Evolutionary conservation across 92 coral and sea anemone genomes (phyloP).

Genomic region (Anthopleura xanthogrammica): DNA sequence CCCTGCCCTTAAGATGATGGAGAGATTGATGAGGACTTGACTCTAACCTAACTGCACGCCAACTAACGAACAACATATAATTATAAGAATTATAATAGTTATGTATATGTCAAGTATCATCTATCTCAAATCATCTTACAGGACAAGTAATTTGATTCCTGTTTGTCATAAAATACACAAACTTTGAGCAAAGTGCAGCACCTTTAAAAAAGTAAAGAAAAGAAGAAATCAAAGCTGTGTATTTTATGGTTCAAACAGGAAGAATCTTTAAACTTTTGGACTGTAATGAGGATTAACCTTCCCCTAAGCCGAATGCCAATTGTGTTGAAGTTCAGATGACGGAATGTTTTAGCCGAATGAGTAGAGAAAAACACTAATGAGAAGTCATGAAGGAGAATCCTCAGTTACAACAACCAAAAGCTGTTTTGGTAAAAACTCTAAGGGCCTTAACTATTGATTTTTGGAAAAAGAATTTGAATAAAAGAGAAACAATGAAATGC

Average conservation of each 20-base stretch:
- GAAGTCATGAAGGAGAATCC: not conserved
- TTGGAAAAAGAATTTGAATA: not conserved
- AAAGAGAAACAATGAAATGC: not conserved
- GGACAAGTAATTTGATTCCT: slow-evolving; percentile 1
- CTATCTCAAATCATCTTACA: slow-evolving; percentile 1
- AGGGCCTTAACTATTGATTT: not conserved
- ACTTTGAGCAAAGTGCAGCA: not conserved
- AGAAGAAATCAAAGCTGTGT: not conserved
- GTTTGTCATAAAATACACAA: not conserved
- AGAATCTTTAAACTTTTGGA: not conserved
- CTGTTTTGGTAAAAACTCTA: not conserved
- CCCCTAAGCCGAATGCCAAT: slow-evolving; percentile 9
- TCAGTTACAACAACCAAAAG: slow-evolving; percentile 1
- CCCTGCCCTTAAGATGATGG: not conserved
- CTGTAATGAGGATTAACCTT: not conserved
- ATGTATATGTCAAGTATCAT: not conserved
- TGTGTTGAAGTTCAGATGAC: not conserved
- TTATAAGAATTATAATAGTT: not conserved
- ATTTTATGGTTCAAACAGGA: not conserved
- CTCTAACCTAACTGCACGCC: not conserved
- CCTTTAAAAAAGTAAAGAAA: not conserved
- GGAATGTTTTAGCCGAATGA: not conserved
- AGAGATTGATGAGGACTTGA: not conserved
- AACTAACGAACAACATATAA: not conserved
- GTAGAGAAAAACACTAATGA: not conserved